Evolutionary conservation across 2,797 vertebrate species (phyloP), one percentile per base, ranked within the genome.

Genomic region (Lacerta bilineata): DNA sequence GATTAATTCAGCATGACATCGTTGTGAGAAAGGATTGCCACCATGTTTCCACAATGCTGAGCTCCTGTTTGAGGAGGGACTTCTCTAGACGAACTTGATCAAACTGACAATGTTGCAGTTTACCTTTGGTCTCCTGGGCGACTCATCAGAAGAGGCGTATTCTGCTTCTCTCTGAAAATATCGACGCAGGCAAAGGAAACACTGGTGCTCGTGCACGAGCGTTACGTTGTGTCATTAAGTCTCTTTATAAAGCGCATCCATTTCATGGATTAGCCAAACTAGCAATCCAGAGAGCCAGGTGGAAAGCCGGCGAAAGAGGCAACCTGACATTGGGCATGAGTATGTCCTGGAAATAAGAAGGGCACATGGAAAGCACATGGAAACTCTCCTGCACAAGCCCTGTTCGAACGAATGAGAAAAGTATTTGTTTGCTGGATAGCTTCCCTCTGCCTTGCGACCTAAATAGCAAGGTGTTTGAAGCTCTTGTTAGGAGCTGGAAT

Each of bases 401-500:
- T 41, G 39, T 29, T 74, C 41, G 74, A 89, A 66, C 27, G 50
- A 66, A 81, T 25, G 41, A 36, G 39, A 66, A 74, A 23, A 46
- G 41, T 15, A 85, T 7, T n/a, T 27, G 29, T 59, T 59, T 39
- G 71, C 71, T 59, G n/a, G 33, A 41, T 75, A 36, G 33, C 71
- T 41, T 88, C 80, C 64, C 41, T 11, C 81, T 69, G 61, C 41
- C 36, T 39, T 83, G 39, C 64, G n/a, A 17, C 77, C 95, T 85
- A 90, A 93, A 94, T 83, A 93, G 69, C 41, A 89, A 87, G 84
- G 71, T 87, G 90, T 74, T 92, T 87, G 93, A 93, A 95, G 91
- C 5, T 94, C 78, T 95, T 76, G 89, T 93, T 93, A 71, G 74
- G 89, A 95, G 88, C 5, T 15, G 90, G 93, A 95, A 94, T 91